Evolutionary conservation across 2,888 invertebrate species (phyloP).

Genomic region (Yponomeuta malinellus): DNA sequence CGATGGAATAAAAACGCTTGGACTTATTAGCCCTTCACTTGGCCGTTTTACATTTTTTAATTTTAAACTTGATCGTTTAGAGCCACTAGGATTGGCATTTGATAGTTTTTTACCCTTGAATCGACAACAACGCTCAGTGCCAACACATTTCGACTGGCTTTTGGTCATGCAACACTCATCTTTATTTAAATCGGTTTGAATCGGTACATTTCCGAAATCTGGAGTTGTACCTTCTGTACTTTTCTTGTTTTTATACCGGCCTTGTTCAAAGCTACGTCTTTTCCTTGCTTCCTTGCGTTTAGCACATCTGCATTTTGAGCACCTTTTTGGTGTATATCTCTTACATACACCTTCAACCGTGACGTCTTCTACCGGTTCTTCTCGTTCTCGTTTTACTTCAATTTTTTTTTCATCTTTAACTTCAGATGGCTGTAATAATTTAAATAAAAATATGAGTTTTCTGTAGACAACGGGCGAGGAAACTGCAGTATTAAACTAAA

Average conservation of each 20-base stretch:
- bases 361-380: background rate
- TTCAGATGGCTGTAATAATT: too few species aligned
- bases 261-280: background rate
- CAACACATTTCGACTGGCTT: background rate
- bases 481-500: too few species aligned
- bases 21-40: too few species aligned
- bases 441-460: too few species aligned
- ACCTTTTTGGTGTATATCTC: background rate
- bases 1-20: background rate
- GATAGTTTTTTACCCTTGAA: background rate
- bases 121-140: background rate
- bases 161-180: background rate
- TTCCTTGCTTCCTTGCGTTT: background rate
- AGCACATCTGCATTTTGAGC: background rate
- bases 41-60: background rate
- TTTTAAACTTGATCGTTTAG: background rate
- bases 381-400: background rate
- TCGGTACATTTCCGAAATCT: background rate
- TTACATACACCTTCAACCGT: background rate
- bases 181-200: background rate
- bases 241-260: background rate
- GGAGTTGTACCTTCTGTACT: background rate
- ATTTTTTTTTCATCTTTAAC: too few species aligned
- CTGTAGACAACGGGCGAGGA: too few species aligned
- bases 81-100: background rate